A percentile compares a stretch with the other conserved stretches of the same genome.
Evolutionary conservation across 2,797 vertebrate genomes (phyloP).

Genomic region (Darevskia nairensis): DNA sequence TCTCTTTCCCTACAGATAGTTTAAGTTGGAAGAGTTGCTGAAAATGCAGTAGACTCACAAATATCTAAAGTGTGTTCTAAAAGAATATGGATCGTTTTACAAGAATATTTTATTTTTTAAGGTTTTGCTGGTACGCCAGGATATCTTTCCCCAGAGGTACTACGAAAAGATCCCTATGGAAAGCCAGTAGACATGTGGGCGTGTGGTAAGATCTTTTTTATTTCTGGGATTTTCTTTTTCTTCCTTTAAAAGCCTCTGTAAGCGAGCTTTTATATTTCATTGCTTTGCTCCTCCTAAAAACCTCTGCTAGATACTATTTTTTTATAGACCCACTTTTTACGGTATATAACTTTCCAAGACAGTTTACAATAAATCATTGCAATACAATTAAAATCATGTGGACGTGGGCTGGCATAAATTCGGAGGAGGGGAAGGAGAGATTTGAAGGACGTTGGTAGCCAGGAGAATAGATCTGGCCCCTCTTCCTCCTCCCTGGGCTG

Average conservation of each 20-base stretch:
- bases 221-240: background rate
- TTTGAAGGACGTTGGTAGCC: too few species aligned
- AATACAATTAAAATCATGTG: too few species aligned
- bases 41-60: background rate
- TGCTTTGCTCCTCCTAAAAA: background rate
- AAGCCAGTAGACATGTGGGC: conserved; percentile 99
- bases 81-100: background rate
- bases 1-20: rapidly evolving
- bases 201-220: conserved; percentile 85
- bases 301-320: background rate
- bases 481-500: too few species aligned
- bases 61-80: rapidly evolving
- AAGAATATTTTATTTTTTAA: conserved; percentile 66
- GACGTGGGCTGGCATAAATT: too few species aligned
- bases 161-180: conserved; percentile 96
- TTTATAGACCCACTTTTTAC: background rate
- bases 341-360: background rate
- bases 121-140: conserved; percentile 97
- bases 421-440: too few species aligned
- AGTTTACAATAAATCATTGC: background rate
- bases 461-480: too few species aligned
- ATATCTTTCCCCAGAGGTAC: conserved; percentile 95
- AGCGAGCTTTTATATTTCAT: background rate
- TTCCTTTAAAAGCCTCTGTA: background rate
- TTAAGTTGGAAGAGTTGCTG: background rate